A percentile compares a stretch with the other conserved stretches of the same genome.
phyloP scores from a whole-genome alignment of 2,888 invertebrate species.

The Trisateles emortualis region DNA sequence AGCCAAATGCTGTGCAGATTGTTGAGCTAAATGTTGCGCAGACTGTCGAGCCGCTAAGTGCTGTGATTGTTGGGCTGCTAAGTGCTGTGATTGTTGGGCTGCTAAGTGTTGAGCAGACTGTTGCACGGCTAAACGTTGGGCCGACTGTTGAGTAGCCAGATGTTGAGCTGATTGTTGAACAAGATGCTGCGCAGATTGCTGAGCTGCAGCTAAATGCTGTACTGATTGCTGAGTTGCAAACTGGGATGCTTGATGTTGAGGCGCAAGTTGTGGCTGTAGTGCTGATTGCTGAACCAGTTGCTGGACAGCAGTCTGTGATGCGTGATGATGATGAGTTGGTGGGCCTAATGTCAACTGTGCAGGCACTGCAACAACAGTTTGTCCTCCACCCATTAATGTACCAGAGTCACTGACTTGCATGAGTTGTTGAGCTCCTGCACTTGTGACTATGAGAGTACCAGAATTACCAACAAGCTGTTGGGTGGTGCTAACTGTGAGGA shows the following conservation, averaged over 20 bases:
- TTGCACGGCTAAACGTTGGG: conserved; percentile 63
- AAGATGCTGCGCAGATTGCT: conserved; percentile 64
- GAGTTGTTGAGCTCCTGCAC: conserved; percentile 82
- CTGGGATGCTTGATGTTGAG: conserved; percentile 76
- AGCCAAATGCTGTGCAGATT: conserved; percentile 63
- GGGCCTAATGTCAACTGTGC: conserved; percentile 79
- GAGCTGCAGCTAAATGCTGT: conserved; percentile 72
- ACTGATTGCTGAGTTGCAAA: conserved; percentile 76
- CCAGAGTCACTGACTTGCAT: conserved; percentile 85
- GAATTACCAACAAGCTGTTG: conserved; percentile 82
- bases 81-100: conserved; percentile 67
- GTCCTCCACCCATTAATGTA: conserved; percentile 80
- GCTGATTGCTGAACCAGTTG: conserved; percentile 79
- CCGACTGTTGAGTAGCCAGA: conserved; percentile 61
- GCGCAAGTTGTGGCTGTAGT: conserved; percentile 70
- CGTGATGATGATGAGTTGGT: conserved; percentile 74
- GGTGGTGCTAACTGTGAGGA: conserved; percentile 81
- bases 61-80: conserved; percentile 67
- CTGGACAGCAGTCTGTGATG: conserved; percentile 76
- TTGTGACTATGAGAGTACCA: conserved; percentile 80
- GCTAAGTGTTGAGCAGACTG: conserved; percentile 69
- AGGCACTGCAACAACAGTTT: conserved; percentile 82
- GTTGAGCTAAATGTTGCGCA: conserved; percentile 63
- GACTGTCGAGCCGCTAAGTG: conserved; percentile 66
- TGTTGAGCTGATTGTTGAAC: conserved; percentile 71